These are phyloP conservation scores for Mionectes olivaceus DNA, from an alignment of 2,797 vertebrate species.

Conservation along the genomic window DNA sequence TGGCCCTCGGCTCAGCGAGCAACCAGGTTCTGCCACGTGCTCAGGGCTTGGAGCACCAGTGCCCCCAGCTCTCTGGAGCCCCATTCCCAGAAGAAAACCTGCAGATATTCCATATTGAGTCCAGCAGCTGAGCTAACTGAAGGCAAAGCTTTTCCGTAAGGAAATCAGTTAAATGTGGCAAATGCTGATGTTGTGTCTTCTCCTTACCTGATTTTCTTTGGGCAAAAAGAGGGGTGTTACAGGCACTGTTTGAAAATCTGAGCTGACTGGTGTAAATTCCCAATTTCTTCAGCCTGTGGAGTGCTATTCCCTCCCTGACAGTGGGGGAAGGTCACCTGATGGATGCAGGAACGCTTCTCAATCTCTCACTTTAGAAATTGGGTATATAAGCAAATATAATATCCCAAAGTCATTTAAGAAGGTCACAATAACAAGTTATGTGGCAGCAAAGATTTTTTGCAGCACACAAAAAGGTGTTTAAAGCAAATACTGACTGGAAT, in stretches of 20 bases:
- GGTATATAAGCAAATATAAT: not conserved
- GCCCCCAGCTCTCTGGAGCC: not conserved
- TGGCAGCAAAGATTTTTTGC: accelerated
- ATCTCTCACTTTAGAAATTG: not conserved
- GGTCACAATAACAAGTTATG: too few relatives aligned
- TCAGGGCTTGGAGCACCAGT: not conserved
- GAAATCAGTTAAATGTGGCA: not conserved
- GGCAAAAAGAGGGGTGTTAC: not conserved
- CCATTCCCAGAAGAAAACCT: not conserved
- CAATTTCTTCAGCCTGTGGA: accelerated
- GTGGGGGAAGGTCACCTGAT: not conserved
- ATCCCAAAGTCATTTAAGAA: not conserved
- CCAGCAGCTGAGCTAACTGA: not conserved
- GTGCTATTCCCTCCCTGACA: not conserved
- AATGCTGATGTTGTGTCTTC: not conserved
- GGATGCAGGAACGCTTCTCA: not conserved
- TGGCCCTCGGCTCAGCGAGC: not conserved
- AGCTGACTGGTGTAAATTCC: not conserved
- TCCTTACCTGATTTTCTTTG: not conserved
- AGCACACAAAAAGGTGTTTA: not conserved
- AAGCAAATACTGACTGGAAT: not conserved
- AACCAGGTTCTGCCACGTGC: not conserved
- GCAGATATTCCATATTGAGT: not conserved
- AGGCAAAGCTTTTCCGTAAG: not conserved
- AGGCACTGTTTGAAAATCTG: not conserved